phyloP scores from a whole-genome alignment of 2,888 invertebrate genomes.

The Adelphocoris suturalis region DNA sequence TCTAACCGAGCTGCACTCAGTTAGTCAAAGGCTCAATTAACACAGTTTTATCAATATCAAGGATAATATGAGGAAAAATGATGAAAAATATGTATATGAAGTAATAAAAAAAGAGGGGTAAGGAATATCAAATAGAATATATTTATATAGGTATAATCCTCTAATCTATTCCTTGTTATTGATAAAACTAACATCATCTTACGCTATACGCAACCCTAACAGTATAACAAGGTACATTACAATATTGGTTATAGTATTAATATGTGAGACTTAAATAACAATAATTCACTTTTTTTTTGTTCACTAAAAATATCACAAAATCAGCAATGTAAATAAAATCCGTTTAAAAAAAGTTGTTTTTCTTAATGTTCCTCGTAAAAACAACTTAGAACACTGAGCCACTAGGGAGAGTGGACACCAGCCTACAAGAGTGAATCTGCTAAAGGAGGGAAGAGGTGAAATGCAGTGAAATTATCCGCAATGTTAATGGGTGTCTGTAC shows the following conservation, averaged over 20 bases:
- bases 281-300: conserved; percentile 79
- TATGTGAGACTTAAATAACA: conserved; percentile 82
- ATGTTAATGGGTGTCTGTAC: conserved; percentile 57
- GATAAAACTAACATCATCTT: conserved; percentile 62
- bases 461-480: conserved; percentile 68
- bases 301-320: conserved; percentile 81
- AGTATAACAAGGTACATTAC: conserved; percentile 77
- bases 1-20: conserved; percentile 60
- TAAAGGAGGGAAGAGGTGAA: conserved; percentile 69
- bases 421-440: conserved; percentile 76
- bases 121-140: conserved; percentile 73
- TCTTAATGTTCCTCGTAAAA: conserved; percentile 42
- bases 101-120: conserved; percentile 41
- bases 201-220: conserved; percentile 78
- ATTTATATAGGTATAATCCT: conserved; percentile 76
- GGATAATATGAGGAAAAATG: conserved; percentile 35
- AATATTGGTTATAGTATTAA: conserved; percentile 77
- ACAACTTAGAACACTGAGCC: conserved; percentile 73
- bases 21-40: conserved; percentile 18
- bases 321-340: conserved; percentile 80
- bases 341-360: conserved; percentile 72
- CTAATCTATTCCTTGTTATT: conserved; percentile 54
- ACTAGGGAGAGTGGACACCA: conserved; percentile 74
- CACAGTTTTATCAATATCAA: conserved; percentile 64
- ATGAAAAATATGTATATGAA: conserved; percentile 77